These are phyloP conservation scores for Cydia splendana DNA, from an alignment of 1,140 invertebrate genomes.

Conservation along the genomic window DNA sequence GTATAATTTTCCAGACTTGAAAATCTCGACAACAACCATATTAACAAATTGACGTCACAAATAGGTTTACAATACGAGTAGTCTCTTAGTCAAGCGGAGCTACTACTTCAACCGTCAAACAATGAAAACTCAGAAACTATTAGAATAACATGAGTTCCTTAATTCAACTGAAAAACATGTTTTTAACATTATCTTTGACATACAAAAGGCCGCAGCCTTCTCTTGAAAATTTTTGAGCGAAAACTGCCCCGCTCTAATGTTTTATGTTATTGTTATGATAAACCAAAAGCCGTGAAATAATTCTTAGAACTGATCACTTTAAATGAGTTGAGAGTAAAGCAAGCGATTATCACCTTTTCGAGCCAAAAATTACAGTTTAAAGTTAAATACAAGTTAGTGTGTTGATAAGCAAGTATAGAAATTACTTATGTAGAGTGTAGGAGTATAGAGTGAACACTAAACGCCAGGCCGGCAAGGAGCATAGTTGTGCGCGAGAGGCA, in stretches of 20 bases:
- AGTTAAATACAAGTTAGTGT: background rate
- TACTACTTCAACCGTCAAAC: background rate
- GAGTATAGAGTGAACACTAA: background rate
- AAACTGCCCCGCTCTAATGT: background rate
- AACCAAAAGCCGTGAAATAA: background rate
- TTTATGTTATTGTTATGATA: constrained; percentile 14
- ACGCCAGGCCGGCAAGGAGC: constrained; percentile 6
- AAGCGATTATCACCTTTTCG: background rate
- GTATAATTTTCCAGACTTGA: background rate
- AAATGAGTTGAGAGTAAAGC: background rate
- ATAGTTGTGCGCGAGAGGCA: background rate
- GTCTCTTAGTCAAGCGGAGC: too few species aligned
- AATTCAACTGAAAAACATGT: constrained; percentile 20
- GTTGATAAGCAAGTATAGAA: constrained; percentile 20
- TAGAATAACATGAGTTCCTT: background rate
- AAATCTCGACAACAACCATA: background rate
- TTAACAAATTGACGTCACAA: background rate
- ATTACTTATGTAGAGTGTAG: constrained; percentile 21
- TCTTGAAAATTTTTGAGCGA: constrained; percentile 15
- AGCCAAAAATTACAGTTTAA: background rate
- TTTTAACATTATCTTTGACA: background rate
- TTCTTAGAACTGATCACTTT: constrained; percentile 13
- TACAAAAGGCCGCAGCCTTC: constrained; percentile 14
- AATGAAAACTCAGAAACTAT: constrained; percentile 5
- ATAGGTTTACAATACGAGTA: too few species aligned